Conservation (phyloP, 2,113 vertebrate species). For the Ginglymostoma cirratum region DNA sequence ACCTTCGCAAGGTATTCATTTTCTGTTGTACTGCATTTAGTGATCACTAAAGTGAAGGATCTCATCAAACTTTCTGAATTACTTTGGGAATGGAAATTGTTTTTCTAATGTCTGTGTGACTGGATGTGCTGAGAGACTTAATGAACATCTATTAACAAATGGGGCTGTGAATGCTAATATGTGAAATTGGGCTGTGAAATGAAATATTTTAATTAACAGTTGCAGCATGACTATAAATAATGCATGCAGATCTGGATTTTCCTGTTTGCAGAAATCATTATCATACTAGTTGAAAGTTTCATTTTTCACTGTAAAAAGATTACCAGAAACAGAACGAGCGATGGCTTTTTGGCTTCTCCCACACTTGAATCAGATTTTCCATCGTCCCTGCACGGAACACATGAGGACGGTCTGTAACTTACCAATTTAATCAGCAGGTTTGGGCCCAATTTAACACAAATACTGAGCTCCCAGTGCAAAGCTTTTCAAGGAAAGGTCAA, state of each 20-base stretch:
- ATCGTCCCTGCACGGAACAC: neutral
- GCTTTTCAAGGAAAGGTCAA: neutral
- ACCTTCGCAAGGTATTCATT: neutral
- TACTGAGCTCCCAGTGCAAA: neutral
- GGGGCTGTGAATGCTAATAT: constrained; percentile 25
- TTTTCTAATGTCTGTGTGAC: neutral
- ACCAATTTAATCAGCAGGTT: neutral
- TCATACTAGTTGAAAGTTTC: neutral
- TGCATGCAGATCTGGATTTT: neutral
- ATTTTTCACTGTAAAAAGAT: neutral
- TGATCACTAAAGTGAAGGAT: neutral
- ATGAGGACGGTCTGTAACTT: too few relatives aligned
- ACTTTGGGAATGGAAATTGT: neutral
- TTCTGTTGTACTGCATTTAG: constrained; percentile 4
- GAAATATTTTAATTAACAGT: constrained; percentile 37
- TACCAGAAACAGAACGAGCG: neutral
- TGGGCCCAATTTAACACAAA: neutral
- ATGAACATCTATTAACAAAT: constrained; percentile 31
- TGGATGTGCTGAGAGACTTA: neutral
- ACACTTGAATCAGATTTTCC: neutral
- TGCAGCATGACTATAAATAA: constrained; percentile 8
- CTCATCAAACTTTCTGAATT: neutral
- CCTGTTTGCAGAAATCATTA: neutral
- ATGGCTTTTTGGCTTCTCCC: neutral
- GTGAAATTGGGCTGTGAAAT: constrained; percentile 26